A percentile compares a stretch with the other conserved stretches of the same genome.
These are phyloP conservation scores for Monomorium pharaonis DNA, from an alignment of 1,140 invertebrate genomes.

Conservation along the genomic window DNA sequence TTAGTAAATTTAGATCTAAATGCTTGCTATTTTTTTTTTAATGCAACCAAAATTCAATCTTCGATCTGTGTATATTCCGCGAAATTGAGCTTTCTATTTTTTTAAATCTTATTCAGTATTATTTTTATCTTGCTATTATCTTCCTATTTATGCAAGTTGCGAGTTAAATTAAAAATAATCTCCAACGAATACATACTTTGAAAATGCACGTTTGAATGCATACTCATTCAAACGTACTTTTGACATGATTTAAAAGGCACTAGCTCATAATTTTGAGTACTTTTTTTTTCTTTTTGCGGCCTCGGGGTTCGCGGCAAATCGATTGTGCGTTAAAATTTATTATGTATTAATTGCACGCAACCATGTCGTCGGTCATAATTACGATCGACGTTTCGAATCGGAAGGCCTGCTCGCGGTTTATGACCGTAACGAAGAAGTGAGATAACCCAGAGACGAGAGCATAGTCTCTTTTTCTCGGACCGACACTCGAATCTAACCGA, in stretches of 20 bases:
- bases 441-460: conserved; percentile 53
- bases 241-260: background rate
- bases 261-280: conserved; percentile 2
- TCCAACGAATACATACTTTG: no score
- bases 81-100: no score
- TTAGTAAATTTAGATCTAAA: no score
- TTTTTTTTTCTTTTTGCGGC: conserved; percentile 13
- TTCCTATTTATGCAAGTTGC: background rate
- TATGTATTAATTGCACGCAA: conserved; percentile 48
- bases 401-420: conserved; percentile 17
- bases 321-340: conserved; percentile 45
- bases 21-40: no score
- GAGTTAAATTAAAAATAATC: background rate
- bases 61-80: no score
- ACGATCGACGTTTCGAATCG: conserved; percentile 32
- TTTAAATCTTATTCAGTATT: background rate
- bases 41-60: no score
- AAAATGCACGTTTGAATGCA: background rate
- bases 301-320: background rate
- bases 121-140: no score
- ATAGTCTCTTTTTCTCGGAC: background rate
- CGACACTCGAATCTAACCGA: conserved; percentile 18
- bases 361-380: conserved; percentile 48
- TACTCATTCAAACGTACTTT: background rate
- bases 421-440: conserved; percentile 65